These are phyloP conservation scores for Gymnocheta viridis DNA, from an alignment of 2,888 invertebrate genomes.

Conservation along the genomic window DNA sequence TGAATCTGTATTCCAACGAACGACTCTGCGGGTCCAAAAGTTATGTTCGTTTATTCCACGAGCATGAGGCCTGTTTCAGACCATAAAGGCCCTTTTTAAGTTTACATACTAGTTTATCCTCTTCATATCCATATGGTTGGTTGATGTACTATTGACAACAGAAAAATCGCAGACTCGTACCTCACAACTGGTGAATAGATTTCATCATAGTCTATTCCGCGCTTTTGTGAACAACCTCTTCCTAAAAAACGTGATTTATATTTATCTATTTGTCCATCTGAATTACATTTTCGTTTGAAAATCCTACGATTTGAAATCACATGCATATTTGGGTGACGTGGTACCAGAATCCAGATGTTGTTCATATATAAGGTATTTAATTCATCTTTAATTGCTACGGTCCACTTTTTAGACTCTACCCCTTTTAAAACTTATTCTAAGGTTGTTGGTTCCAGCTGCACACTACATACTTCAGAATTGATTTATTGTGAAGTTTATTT, in stretches of 20 bases:
- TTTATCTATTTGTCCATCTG: conserved; percentile 52
- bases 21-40: conserved; percentile 31
- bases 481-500: neutral
- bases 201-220: conserved; percentile 69
- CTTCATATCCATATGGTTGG: conserved; percentile 68
- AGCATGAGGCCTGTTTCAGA: conserved; percentile 61
- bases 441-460: conserved; percentile 15
- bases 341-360: conserved; percentile 36
- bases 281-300: conserved; percentile 59
- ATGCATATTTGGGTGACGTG: conserved; percentile 1
- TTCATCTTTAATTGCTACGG: neutral
- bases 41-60: conserved; percentile 57
- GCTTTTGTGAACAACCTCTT: conserved; percentile 67
- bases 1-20: conserved; percentile 47
- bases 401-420: conserved; percentile 33
- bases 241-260: conserved; percentile 54
- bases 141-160: too few relatives aligned
- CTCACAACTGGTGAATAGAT: conserved; percentile 69
- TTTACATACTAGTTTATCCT: conserved; percentile 61
- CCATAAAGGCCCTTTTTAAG: conserved; percentile 69
- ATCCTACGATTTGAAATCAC: conserved; percentile 62
- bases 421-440: conserved; percentile 33
- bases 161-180: conserved; percentile 65
- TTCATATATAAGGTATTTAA: neutral
- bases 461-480: neutral